A percentile compares a stretch with the other conserved stretches of the same genome.
Evolutionary conservation across 2,113 vertebrate species (phyloP).

Genomic region (Hemiscyllium ocellatum): DNA sequence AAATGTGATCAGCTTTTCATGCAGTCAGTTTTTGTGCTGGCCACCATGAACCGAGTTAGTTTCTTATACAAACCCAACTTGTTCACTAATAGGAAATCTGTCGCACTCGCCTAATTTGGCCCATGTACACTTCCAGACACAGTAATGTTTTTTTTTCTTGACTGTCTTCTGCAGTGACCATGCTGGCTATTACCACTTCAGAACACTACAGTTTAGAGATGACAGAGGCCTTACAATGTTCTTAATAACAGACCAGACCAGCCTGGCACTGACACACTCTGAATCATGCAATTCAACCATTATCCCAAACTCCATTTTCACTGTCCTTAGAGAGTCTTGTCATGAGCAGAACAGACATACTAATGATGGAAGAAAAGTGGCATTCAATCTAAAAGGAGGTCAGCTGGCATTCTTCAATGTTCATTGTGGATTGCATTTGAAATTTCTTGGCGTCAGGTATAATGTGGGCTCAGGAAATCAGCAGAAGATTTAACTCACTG

Average conservation of each 20-base stretch:
- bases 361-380: too few species aligned
- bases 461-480: background rate
- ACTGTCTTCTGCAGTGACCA: background rate
- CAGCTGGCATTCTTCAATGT: too few species aligned
- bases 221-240: background rate
- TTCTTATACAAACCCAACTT: too few species aligned
- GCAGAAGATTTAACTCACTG: too few species aligned
- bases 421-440: too few species aligned
- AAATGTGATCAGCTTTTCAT: background rate
- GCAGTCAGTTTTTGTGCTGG: background rate
- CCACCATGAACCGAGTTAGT: too few species aligned
- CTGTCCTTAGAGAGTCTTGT: too few species aligned
- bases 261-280: background rate
- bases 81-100: background rate
- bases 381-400: background rate
- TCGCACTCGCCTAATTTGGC: background rate
- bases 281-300: background rate
- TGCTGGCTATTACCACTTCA: background rate
- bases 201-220: background rate
- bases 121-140: too few species aligned
- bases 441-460: background rate
- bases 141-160: too few species aligned
- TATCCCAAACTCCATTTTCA: background rate
- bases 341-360: too few species aligned
- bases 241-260: background rate